Base-by-base conservation (phyloP, 2,888 invertebrate species). In the Melolontha melolontha region DNA sequence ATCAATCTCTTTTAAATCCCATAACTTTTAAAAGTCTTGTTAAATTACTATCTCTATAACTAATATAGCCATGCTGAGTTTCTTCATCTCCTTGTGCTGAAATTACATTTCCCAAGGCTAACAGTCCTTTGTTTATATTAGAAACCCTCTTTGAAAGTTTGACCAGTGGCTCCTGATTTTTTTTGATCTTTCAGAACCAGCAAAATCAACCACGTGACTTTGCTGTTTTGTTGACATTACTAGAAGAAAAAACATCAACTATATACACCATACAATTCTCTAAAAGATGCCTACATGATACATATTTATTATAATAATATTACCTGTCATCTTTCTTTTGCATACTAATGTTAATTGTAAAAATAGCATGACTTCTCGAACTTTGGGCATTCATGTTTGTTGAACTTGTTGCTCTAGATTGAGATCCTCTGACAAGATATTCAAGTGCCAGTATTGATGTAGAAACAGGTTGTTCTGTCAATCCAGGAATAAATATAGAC, bases 71-170 rank as follows among this genome's bases (percentile, higher is more conserved):
- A 4, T 87, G 82, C 40, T 77, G 76, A 72, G 81, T 79, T 78
- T 83, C 79, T 73, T 88, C 88, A 78, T 92, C 94, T 8, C 96
- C 95, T 0, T 98, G 84, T 0, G 95, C 94, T 0, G 95, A 95
- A 69, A 98, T 98, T 0, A 98, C 97, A 81, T 97, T 97, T 6
- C 97, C 97, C 0, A 98, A 85, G 0, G 95, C 95, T 14, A 97
- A 85, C 0, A 98, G 84, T 0, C 97, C 97, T 79, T 94, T 91
- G 83, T 97, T 98, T 68, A 97, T 97, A 79, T 96, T 93, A 0
- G n/a, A 95, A 90, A 0, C 95, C 97, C 83, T 97, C 97, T 78
- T 90, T 93, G 69, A 96, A 90, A 0, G 96, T 87, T 70, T 93
- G 93, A 0, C 96, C 97, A 1, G 92, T 92, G 0, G 97, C 95